Conservation (phyloP, 2,113 vertebrate species). For the Ornithorhynchus anatinus region DNA sequence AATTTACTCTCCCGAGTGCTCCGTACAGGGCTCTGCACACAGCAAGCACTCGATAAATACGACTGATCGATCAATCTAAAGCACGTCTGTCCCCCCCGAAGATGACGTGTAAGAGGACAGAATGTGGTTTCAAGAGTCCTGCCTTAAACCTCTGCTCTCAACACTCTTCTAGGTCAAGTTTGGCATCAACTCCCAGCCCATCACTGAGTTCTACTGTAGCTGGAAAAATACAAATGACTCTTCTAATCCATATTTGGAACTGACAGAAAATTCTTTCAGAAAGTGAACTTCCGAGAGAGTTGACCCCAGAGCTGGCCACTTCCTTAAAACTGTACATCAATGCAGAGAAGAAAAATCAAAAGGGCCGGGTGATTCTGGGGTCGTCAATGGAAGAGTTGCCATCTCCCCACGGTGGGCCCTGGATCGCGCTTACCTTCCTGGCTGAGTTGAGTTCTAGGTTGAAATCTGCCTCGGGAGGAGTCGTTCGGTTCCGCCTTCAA, state of each 20-base stretch:
- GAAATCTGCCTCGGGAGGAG: too few species aligned
- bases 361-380: background rate
- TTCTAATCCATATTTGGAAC: constrained; percentile 39
- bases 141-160: background rate
- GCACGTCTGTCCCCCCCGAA: too few species aligned
- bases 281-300: background rate
- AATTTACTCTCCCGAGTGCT: too few species aligned
- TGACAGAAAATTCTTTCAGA: background rate
- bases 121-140: background rate
- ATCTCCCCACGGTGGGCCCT: too few species aligned
- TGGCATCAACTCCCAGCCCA: background rate
- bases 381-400: constrained; percentile 7
- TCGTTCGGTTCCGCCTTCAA: too few species aligned
- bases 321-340: background rate
- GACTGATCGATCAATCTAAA: too few species aligned
- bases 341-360: constrained; percentile 24
- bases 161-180: background rate
- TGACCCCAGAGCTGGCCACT: background rate
- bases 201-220: accelerated
- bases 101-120: background rate
- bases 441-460: too few species aligned
- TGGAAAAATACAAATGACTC: constrained; percentile 6
- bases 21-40: too few species aligned
- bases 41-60: too few species aligned
- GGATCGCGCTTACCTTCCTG: too few species aligned